These are phyloP conservation scores for Eucidaris tribuloides DNA, from an alignment of 35 echinoderm and acorn worm species.

Conservation along the genomic window DNA sequence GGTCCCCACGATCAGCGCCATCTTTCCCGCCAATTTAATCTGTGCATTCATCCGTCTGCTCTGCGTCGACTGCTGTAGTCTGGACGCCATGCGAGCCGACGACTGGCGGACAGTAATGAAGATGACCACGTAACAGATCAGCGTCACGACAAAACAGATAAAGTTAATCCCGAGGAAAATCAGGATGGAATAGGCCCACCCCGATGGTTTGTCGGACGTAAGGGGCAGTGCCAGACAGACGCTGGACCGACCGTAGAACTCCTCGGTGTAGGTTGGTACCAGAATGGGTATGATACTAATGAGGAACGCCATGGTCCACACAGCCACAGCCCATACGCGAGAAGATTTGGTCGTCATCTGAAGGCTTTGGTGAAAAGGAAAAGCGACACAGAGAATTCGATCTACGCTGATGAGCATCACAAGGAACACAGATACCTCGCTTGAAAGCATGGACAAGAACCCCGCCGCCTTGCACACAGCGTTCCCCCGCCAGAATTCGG, in stretches of 20 bases:
- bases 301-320: slow-evolving; percentile 45
- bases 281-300: slow-evolving; percentile 41
- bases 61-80: background rate
- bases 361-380: slow-evolving; percentile 57
- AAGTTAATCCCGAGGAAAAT: slow-evolving; percentile 66
- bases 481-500: slow-evolving; percentile 40
- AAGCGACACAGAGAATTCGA: slow-evolving; percentile 67
- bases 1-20: slow-evolving; percentile 16
- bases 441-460: slow-evolving; percentile 67
- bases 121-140: slow-evolving; percentile 51
- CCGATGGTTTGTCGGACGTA: background rate
- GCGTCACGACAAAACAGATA: slow-evolving; percentile 39
- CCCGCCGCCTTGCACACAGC: slow-evolving; percentile 45
- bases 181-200: slow-evolving; percentile 41
- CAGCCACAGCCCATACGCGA: background rate
- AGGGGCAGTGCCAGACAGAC: slow-evolving; percentile 70
- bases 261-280: background rate
- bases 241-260: slow-evolving; percentile 57
- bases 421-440: slow-evolving; percentile 67
- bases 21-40: slow-evolving; percentile 12
- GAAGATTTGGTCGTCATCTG: slow-evolving; percentile 28
- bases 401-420: slow-evolving; percentile 68
- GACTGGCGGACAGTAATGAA: slow-evolving; percentile 33
- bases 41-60: background rate
- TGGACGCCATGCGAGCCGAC: background rate